Percentiles rank a stretch among this genome's conserved stretches.
phyloP scores from a whole-genome alignment of 2,797 vertebrate species.

The Pantherophis vulpinus region DNA sequence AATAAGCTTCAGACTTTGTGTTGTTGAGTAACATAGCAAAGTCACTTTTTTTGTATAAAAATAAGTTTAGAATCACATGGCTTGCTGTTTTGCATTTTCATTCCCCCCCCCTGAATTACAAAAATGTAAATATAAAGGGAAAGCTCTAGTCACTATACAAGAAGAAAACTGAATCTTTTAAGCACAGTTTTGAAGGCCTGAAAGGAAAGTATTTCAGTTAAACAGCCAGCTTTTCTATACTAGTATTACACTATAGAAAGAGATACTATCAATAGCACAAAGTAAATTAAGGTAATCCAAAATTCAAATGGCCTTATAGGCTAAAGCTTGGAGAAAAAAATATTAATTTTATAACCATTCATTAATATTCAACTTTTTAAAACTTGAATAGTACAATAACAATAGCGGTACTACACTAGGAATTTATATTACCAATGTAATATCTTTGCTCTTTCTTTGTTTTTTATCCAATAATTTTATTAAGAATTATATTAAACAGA shows the following conservation, averaged over 20 bases:
- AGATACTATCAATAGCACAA: background rate
- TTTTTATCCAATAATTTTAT: background rate
- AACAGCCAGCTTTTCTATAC: background rate
- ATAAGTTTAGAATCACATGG: background rate
- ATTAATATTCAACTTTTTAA: background rate
- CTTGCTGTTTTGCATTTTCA: background rate
- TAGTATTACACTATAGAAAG: background rate
- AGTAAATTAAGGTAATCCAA: background rate
- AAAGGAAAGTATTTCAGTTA: background rate
- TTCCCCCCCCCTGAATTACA: background rate
- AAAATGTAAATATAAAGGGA: background rate
- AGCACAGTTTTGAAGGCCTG: background rate
- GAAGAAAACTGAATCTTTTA: background rate
- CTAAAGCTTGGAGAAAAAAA: background rate
- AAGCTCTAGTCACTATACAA: background rate
- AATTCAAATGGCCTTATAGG: background rate
- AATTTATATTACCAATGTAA: conserved; percentile 15
- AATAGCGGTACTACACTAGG: conserved; percentile 9
- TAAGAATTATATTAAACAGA: background rate
- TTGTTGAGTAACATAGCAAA: background rate
- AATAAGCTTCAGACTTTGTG: background rate
- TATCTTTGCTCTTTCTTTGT: background rate
- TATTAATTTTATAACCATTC: conserved; percentile 11
- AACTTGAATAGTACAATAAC: background rate
- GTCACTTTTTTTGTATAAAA: background rate